Base-by-base conservation (phyloP, 1,140 invertebrate genomes). In the Leptinotarsa defecta region DNA sequence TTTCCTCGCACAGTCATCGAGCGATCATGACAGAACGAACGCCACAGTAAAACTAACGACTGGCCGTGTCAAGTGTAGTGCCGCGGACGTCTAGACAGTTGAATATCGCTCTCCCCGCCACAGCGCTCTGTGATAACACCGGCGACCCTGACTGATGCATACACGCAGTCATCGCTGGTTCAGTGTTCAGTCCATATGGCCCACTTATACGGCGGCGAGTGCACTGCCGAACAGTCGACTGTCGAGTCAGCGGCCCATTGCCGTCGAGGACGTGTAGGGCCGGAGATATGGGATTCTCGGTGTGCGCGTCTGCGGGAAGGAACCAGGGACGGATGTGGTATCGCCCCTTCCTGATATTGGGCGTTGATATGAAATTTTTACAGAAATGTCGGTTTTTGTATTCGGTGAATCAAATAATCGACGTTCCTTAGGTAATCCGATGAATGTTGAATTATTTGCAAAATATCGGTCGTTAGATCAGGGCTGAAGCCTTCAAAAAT, bases 71-170 rank as follows among this genome's bases (percentile, higher is more conserved):
- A 81, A 81, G 80, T 81, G 80, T 81, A 78, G 69, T 76, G 80
- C 74, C 78, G 76, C 76, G 80, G 74, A 75, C 77, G 80, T 81
- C 80, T 81, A 81, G 80, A 81, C 80, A 78, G 80, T 80, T 76
- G 79, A 77, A 75, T 77, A 78, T 80, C 77, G 78, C 76, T 61
- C 64, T 63, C 67, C 34, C 67, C 77, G 27, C 78, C 63, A 13
- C 49, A 48, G 57, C 63, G 49, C 69, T 81, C 80, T 81, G 76
- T 81, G 80, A 81, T 81, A 81, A 81, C 78, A 79, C 76, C 70
- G 78, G 74, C 78, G 80, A 79, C 80, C 80, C 80, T 81, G 80
- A 81, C 73, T 79, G 80, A 77, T 81, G 80, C 80, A 81, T 78
- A 75, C 76, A 79, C 75, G 73, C 75, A 52, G 69, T 71, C n/a